Evolutionary conservation across 2,797 vertebrate genomes (phyloP).

Genomic region (Tiaroga cobitis): DNA sequence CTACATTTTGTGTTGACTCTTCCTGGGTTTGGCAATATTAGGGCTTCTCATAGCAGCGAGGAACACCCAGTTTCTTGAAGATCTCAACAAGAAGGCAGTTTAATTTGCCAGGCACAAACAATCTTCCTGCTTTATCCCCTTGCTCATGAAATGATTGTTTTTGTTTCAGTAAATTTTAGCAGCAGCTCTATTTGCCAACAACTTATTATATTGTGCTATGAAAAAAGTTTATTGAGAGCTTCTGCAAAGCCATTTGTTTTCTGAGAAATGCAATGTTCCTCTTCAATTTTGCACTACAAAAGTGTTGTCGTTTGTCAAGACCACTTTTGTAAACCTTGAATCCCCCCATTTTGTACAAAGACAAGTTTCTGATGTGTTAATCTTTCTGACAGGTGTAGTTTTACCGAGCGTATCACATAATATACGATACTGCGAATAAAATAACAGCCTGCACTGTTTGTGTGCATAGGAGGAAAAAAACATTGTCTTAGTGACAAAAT

Average conservation of each 20-base stretch:
- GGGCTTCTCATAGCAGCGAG: background rate
- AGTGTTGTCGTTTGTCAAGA: background rate
- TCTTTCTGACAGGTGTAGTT: background rate
- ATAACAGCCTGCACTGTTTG: background rate
- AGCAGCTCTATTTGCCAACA: background rate
- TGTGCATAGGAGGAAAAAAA: too few species aligned
- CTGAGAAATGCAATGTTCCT: background rate
- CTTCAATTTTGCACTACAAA: background rate
- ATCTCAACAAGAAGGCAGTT: background rate
- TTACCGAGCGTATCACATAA: background rate
- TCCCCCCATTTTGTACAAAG: background rate
- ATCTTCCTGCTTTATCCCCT: background rate
- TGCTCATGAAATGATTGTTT: slow-evolving; percentile 7
- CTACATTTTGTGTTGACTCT: background rate
- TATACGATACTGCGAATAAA: background rate
- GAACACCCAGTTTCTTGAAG: background rate
- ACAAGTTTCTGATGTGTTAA: background rate
- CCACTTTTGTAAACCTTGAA: background rate
- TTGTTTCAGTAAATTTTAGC: slow-evolving; percentile 5
- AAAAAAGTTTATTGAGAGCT: background rate
- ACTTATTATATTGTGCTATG: background rate
- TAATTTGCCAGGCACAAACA: slow-evolving; percentile 1
- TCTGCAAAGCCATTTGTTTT: slow-evolving; percentile 17
- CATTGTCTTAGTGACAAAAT: background rate
- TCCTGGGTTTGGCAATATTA: background rate